These are phyloP conservation scores for Aurelia aurita DNA, from an alignment of 30 jellyfish, hydroid and myxozoan genomes.

Conservation along the genomic window DNA sequence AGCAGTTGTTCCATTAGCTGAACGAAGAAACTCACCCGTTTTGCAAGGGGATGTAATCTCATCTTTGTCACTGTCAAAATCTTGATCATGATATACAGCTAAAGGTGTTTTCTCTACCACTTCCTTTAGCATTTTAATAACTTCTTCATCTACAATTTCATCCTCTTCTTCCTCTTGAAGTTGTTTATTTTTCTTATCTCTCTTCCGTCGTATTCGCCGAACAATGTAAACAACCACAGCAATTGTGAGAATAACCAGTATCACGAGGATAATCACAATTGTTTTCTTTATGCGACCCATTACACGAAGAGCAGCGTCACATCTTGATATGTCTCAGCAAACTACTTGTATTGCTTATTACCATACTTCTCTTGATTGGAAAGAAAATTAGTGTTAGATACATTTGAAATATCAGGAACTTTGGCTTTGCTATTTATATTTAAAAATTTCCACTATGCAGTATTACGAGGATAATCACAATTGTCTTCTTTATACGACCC, in stretches of 20 bases:
- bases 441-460: no score
- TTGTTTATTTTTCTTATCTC: neutral
- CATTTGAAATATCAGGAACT: no score
- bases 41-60: conserved; percentile 37
- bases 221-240: conserved; percentile 15
- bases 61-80: conserved; percentile 16
- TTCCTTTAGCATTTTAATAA: conserved; percentile 15
- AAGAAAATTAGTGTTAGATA: no score
- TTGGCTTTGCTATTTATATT: no score
- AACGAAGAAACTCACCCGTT: conserved; percentile 22
- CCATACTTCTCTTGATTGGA: no score
- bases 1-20: no score
- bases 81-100: conserved; percentile 8
- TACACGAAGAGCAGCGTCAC: no score
- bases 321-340: no score
- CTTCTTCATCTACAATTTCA: conserved; percentile 23
- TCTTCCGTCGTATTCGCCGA: conserved; percentile 12
- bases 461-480: no score
- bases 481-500: no score
- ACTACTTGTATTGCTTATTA: no score
- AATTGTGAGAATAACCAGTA: conserved; percentile 7
- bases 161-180: conserved; percentile 1
- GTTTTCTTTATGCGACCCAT: conserved; percentile 40
- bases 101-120: conserved; percentile 51
- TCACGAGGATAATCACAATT: conserved; percentile 7